phyloP scores from a whole-genome alignment of 2,113 vertebrate genomes.

The Rallus limicola region DNA sequence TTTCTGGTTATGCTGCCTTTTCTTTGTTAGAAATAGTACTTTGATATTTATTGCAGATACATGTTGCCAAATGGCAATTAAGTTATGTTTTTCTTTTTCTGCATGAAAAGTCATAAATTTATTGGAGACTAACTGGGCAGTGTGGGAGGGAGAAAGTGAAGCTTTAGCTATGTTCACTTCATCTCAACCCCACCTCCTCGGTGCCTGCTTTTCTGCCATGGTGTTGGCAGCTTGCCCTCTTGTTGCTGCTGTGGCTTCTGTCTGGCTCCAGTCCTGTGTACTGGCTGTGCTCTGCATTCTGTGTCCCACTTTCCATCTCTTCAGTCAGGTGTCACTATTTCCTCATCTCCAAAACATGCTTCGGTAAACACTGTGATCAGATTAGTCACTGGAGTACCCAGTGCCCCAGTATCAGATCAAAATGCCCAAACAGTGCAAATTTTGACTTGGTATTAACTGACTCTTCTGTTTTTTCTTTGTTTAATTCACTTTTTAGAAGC shows the following conservation, averaged over 20 bases:
- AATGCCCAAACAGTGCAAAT: not conserved
- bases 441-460: not conserved
- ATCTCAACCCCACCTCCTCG: not conserved
- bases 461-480: not conserved
- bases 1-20: not conserved
- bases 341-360: not conserved
- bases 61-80: not conserved
- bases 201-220: accelerated
- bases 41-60: not conserved
- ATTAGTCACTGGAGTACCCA: not conserved
- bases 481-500: not conserved
- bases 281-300: accelerated
- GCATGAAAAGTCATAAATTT: not conserved
- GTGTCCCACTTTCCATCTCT: not conserved
- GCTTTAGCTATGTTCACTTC: not conserved
- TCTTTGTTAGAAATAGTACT: not conserved
- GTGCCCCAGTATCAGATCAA: not conserved
- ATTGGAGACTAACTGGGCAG: not conserved
- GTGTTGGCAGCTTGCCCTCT: accelerated
- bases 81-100: not conserved
- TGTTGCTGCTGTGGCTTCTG: not conserved
- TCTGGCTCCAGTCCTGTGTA: accelerated
- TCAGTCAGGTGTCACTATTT: not conserved
- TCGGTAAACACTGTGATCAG: not conserved
- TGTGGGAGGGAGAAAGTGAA: not conserved